phyloP scores from a whole-genome alignment of 2,888 invertebrate species.

The Troides helena region DNA sequence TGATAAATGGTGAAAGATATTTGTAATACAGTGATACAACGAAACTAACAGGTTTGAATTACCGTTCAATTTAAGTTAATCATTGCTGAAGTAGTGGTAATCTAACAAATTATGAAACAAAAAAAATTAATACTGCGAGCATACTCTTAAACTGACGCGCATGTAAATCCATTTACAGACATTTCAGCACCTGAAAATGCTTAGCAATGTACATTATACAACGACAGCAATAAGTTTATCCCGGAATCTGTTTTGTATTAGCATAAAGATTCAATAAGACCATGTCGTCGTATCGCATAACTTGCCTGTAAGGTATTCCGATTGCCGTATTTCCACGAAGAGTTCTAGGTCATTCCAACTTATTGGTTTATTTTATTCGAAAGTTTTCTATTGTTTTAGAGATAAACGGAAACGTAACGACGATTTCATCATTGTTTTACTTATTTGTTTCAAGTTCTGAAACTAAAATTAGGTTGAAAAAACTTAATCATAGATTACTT shows the following conservation, averaged over 20 bases:
- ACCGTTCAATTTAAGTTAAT: too few relatives aligned
- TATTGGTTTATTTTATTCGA: constrained; percentile 10
- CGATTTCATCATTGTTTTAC: too few relatives aligned
- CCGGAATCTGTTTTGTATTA: constrained; percentile 3
- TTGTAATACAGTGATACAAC: neutral
- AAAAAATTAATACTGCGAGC: too few relatives aligned
- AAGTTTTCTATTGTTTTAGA: constrained; percentile 6
- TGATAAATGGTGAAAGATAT: neutral
- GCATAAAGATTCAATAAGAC: constrained; percentile 19
- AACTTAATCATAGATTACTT: too few relatives aligned
- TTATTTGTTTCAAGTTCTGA: neutral
- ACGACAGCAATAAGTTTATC: neutral
- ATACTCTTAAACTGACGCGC: too few relatives aligned
- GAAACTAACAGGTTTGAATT: neutral
- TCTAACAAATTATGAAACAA: too few relatives aligned
- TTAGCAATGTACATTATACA: neutral
- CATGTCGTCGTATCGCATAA: constrained; percentile 3
- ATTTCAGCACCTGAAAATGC: neutral
- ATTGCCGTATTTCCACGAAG: neutral
- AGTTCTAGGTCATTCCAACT: neutral
- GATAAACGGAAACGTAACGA: too few relatives aligned
- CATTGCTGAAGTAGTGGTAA: too few relatives aligned
- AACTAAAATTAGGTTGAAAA: too few relatives aligned
- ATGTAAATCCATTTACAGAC: neutral
- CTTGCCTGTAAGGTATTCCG: constrained; percentile 12